Percentiles rank a stretch among this genome's conserved stretches.
Conservation (phyloP, 2,113 vertebrate species). For the Pelecanoides urinatrix region DNA sequence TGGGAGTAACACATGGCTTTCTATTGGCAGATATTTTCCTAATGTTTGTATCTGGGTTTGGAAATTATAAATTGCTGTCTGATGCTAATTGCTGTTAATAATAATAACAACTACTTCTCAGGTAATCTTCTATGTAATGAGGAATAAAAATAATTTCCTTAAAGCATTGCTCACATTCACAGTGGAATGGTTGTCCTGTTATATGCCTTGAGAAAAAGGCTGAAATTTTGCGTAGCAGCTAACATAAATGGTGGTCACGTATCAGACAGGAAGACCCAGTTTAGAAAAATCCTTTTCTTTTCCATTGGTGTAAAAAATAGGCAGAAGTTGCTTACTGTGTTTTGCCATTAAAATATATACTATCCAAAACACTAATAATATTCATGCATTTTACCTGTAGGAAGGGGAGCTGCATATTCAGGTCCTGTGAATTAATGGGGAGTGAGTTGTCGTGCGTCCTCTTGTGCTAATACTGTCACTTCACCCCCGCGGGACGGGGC, state of each 20-base stretch:
- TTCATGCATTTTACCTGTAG: fast-evolving
- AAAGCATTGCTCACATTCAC: not conserved
- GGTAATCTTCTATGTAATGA: not conserved
- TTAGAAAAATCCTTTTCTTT: not conserved
- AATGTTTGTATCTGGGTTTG: not conserved
- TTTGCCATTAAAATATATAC: not conserved
- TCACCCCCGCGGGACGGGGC: not conserved
- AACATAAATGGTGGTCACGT: not conserved
- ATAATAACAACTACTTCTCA: not conserved
- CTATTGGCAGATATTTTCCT: not conserved
- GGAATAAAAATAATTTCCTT: not conserved
- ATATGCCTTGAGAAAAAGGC: not conserved
- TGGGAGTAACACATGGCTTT: not conserved
- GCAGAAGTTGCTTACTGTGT: not conserved
- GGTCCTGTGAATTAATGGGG: too few species aligned
- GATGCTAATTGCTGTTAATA: slow-evolving; percentile 24
- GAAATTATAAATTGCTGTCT: not conserved
- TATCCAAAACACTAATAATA: not conserved
- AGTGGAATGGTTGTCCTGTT: not conserved
- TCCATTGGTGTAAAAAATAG: not conserved
- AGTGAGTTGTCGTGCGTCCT: fast-evolving
- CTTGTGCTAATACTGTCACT: fast-evolving
- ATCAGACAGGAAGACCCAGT: not conserved
- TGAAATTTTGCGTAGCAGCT: not conserved
- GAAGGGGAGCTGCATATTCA: not conserved